These are phyloP conservation scores for Incurvaria masculella DNA, from an alignment of 2,888 invertebrate genomes.

Conservation along the genomic window DNA sequence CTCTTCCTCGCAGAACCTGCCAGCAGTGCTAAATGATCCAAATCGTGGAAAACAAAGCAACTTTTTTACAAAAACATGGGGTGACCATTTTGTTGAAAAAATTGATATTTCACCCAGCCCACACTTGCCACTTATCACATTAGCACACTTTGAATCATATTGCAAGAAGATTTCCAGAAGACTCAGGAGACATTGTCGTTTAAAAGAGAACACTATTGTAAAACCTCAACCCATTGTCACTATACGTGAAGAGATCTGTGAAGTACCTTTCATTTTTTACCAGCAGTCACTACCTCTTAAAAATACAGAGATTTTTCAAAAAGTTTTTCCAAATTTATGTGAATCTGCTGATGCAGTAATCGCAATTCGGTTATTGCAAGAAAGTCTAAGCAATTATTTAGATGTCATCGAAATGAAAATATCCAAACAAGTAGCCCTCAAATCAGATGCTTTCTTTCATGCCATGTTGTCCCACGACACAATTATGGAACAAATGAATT, in stretches of 20 bases:
- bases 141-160: conserved; percentile 84
- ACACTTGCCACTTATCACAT: conserved; percentile 78
- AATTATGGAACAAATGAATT: conserved; percentile 91
- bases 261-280: conserved; percentile 83
- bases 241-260: conserved; percentile 55
- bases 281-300: conserved; percentile 76
- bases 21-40: conserved; percentile 95
- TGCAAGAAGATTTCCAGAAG: conserved; percentile 72
- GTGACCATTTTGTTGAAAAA: conserved; percentile 89
- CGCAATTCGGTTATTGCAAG: conserved; percentile 71
- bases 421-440: conserved; percentile 88
- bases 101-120: conserved; percentile 72
- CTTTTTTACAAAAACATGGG: conserved; percentile 98
- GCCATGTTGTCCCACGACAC: conserved; percentile 98
- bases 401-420: conserved; percentile 95
- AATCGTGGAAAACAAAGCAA: conserved; percentile 85
- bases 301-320: conserved; percentile 75
- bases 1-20: conserved; percentile 90
- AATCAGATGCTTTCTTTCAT: conserved; percentile 96
- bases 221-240: conserved; percentile 35
- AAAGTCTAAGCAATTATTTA: conserved; percentile 89
- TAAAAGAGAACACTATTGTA: conserved; percentile 41
- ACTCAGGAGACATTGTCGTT: conserved; percentile 60
- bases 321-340: conserved; percentile 73
- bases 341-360: conserved; percentile 58